A percentile compares a stretch with the other conserved stretches of the same genome.
phyloP scores from a whole-genome alignment of 2,888 invertebrate genomes.

The Dorcus hopei region DNA sequence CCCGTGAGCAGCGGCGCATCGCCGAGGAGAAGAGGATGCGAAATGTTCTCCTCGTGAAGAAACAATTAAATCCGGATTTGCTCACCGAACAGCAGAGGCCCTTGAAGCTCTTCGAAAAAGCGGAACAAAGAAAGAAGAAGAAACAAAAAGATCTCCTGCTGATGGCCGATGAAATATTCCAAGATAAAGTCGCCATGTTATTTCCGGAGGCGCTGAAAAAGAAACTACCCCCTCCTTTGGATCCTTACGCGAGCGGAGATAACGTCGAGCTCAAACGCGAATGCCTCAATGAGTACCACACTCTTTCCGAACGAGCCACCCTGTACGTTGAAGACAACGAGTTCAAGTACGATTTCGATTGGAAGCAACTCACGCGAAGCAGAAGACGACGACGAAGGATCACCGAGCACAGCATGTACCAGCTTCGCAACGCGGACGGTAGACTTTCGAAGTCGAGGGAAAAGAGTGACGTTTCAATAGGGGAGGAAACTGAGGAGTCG shows the following conservation, averaged over 20 bases:
- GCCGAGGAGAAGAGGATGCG: slow-evolving; percentile 65
- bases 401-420: slow-evolving; percentile 40
- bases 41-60: slow-evolving; percentile 61
- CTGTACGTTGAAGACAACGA: slow-evolving; percentile 52
- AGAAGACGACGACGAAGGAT: slow-evolving; percentile 53
- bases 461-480: too few relatives aligned
- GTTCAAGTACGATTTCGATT: slow-evolving; percentile 54
- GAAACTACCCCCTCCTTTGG: slow-evolving; percentile 48
- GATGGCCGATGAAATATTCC: slow-evolving; percentile 61
- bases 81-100: slow-evolving; percentile 61
- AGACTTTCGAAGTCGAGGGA: too few relatives aligned
- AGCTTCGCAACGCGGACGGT: too few relatives aligned
- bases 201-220: slow-evolving; percentile 61
- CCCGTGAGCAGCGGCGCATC: slow-evolving; percentile 58
- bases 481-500: too few relatives aligned
- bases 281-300: slow-evolving; percentile 48
- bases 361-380: slow-evolving; percentile 55
- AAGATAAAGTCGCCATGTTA: slow-evolving; percentile 60
- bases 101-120: slow-evolving; percentile 57
- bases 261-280: slow-evolving; percentile 48
- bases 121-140: slow-evolving; percentile 56
- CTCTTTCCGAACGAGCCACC: slow-evolving; percentile 41
- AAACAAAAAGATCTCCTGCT: slow-evolving; percentile 58
- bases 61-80: slow-evolving; percentile 59
- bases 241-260: slow-evolving; percentile 35